Base-by-base conservation (phyloP, 2,113 vertebrate genomes). In the Puntigrus tetrazona region DNA sequence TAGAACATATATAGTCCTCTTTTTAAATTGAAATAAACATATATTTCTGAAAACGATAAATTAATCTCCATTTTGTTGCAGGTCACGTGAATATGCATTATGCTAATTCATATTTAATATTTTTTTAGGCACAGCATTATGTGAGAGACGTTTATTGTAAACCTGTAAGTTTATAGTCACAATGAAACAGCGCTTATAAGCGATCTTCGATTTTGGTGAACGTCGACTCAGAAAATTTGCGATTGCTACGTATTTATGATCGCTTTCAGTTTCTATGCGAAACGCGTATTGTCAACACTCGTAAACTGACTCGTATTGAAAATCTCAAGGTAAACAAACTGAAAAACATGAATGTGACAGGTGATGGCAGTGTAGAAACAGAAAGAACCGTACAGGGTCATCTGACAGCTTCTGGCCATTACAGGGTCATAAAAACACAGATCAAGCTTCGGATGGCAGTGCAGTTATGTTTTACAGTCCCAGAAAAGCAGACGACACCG, bases 391-490 rank as follows among this genome's bases (percentile, higher is more conserved):
- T 80, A 43, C 27, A 80, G 38, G 29, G 59, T 67, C 78, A 80
- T 80, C 41, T 80, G 78, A 67, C 78, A 80, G 78, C 57, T 65
- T 80, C 14, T 31, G 38, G 57, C 57, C 38, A 45, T 59, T 65
- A 63, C 57, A 61, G n/a, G 77, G n/a, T 59, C 34, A 77, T 34
- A 20, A 77, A 80, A 80, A 61, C 1, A 29, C 4, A 61, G 76
- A 27, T 78, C n/a, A 36, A 16, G 50, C 22, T 78, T 27, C 43
- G 50, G 43, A 20, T 75, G 43, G 29, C 83, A 84, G 47, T 41
- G 18, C 16, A 22, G 38, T 13, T 14, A 22, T 47, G 13, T 29
- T 11, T 34, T 27, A 7, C 29, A 20, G 25, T 18, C 16, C 59
- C 14, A 31, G 2, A 61, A 27, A 27, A 10, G 16, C 7, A 29